Conservation (phyloP, 1,140 invertebrate species). For the Acromyrmex charruanus region DNA sequence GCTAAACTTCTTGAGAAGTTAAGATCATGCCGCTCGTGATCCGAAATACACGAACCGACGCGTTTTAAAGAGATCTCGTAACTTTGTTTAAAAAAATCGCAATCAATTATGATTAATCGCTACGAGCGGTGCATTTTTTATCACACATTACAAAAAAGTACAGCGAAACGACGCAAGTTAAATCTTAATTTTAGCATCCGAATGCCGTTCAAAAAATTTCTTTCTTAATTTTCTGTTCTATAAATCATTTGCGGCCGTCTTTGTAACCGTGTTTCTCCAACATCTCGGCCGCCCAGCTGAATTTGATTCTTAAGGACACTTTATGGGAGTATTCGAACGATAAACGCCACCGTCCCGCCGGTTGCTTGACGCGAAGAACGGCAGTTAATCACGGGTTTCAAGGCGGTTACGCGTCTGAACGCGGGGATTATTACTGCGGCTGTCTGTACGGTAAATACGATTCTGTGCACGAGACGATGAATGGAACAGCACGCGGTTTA, state of each 20-base stretch:
- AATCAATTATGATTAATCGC: background rate
- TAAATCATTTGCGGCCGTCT: background rate
- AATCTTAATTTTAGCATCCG: background rate
- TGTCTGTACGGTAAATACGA: background rate
- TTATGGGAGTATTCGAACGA: background rate
- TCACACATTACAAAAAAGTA: background rate
- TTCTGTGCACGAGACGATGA: conserved; percentile 59
- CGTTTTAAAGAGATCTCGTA: background rate
- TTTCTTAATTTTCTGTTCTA: background rate
- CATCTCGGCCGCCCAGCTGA: background rate
- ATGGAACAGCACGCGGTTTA: conserved; percentile 55
- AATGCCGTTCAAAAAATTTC: background rate
- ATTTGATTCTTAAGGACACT: conserved; percentile 7
- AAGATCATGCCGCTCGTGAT: background rate
- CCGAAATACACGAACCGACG: background rate
- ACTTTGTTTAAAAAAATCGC: background rate
- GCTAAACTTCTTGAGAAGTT: conserved; percentile 2
- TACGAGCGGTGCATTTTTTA: background rate
- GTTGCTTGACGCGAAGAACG: background rate
- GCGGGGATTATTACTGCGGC: conserved; percentile 26
- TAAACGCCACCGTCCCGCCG: background rate
- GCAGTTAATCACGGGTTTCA: conserved; percentile 27
- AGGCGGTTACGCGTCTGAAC: conserved; percentile 37
- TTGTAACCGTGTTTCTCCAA: background rate
- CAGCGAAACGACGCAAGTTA: background rate